phyloP scores from a whole-genome alignment of 2,888 invertebrate species.

The Zele albiditarsus region DNA sequence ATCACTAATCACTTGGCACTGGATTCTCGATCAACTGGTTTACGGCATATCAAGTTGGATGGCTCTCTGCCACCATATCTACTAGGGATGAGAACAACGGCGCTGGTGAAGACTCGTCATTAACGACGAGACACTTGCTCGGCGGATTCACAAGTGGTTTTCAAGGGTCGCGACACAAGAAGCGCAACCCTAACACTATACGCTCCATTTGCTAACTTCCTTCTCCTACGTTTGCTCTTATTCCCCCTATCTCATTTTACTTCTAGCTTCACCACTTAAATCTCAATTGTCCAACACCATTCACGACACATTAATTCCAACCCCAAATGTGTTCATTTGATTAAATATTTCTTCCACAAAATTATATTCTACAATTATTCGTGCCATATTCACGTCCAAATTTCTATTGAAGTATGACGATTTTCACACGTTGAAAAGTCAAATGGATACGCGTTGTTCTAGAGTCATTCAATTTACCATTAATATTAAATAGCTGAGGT shows the following conservation, averaged over 20 bases:
- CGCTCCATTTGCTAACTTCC: constrained; percentile 50
- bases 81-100: background rate
- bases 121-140: constrained; percentile 46
- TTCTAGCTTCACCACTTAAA: background rate
- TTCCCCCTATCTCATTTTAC: constrained; percentile 27
- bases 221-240: constrained; percentile 7
- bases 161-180: constrained; percentile 49
- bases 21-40: constrained; percentile 55
- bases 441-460: too few relatives aligned
- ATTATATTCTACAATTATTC: constrained; percentile 19
- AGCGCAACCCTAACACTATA: constrained; percentile 46
- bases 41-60: constrained; percentile 40
- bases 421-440: background rate
- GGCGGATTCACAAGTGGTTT: constrained; percentile 44
- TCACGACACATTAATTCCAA: constrained; percentile 24
- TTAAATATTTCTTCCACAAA: constrained; percentile 24
- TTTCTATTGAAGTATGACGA: background rate
- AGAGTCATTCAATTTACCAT: too few relatives aligned
- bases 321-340: constrained; percentile 17
- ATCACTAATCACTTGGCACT: constrained; percentile 42
- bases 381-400: too few relatives aligned
- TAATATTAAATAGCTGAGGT: too few relatives aligned
- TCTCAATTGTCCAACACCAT: constrained; percentile 19
- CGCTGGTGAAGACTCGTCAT: constrained; percentile 43
- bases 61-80: constrained; percentile 20